Percentiles rank a stretch among this genome's conserved stretches.
Conservation (phyloP, 2,113 vertebrate genomes). For the Colistium nudipinnis region DNA sequence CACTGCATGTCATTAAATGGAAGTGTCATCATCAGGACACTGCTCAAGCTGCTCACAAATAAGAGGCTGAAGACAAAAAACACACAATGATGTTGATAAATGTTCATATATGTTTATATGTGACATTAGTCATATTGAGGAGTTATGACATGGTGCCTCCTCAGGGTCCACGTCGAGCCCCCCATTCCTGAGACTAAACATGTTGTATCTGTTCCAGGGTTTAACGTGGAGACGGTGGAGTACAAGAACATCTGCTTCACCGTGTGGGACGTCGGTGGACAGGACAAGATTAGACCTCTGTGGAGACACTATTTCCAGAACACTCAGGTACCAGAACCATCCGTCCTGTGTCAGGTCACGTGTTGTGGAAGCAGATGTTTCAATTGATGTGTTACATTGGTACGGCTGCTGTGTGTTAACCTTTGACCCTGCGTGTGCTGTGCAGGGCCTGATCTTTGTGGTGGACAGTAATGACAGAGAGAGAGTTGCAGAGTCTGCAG, state of each 20-base stretch:
- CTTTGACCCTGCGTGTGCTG: slow-evolving; percentile 15
- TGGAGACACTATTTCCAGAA: slow-evolving; percentile 94
- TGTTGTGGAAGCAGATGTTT: background rate
- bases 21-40: no score
- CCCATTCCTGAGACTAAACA: no score
- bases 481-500: slow-evolving; percentile 86
- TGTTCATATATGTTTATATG: no score
- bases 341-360: background rate
- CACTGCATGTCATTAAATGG: no score
- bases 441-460: slow-evolving; percentile 91
- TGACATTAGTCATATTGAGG: no score
- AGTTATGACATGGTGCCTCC: no score
- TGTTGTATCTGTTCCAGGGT: slow-evolving; percentile 77
- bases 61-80: no score
- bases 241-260: slow-evolving; percentile 95
- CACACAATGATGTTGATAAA: no score
- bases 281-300: slow-evolving; percentile 91
- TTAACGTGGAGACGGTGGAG: slow-evolving; percentile 92
- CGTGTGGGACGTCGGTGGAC: slow-evolving; percentile 92
- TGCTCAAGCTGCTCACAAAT: no score
- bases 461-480: slow-evolving; percentile 94
- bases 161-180: no score
- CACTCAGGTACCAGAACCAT: slow-evolving; percentile 82
- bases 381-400: background rate
- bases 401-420: background rate